Percentiles rank a stretch among this genome's conserved stretches.
These are phyloP conservation scores for Ammodytes marinus DNA, from an alignment of 2,113 vertebrate genomes.

Conservation along the genomic window DNA sequence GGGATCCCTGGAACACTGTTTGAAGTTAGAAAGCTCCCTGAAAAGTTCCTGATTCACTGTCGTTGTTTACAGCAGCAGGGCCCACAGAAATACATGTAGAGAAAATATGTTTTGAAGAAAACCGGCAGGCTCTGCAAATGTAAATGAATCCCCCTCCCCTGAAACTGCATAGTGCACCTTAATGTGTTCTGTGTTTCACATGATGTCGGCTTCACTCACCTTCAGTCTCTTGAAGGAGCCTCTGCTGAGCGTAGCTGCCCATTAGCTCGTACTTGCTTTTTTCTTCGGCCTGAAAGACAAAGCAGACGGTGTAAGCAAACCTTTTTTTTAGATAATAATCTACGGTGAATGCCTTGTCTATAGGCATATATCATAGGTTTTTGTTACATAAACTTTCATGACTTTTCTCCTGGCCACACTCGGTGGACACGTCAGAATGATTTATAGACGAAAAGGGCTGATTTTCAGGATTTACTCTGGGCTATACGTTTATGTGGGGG, in stretches of 20 bases:
- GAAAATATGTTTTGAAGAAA: too few relatives aligned
- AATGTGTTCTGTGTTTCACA: neutral
- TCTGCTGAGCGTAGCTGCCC: slow-evolving; percentile 75
- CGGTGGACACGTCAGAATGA: slow-evolving; percentile 18
- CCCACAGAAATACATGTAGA: too few relatives aligned
- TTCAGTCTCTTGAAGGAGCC: slow-evolving; percentile 70
- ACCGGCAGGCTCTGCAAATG: too few relatives aligned
- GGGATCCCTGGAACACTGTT: too few relatives aligned
- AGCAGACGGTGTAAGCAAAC: neutral
- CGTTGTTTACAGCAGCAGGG: too few relatives aligned
- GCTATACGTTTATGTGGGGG: neutral
- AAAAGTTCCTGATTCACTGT: too few relatives aligned
- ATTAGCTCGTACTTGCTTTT: slow-evolving; percentile 80
- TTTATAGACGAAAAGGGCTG: slow-evolving; percentile 12
- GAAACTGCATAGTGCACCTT: too few relatives aligned
- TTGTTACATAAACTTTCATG: slow-evolving; percentile 34
- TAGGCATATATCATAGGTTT: neutral
- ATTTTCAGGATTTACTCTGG: slow-evolving; percentile 18
- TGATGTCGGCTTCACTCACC: slow-evolving; percentile 67
- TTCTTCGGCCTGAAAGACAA: slow-evolving; percentile 76
- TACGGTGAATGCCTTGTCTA: neutral
- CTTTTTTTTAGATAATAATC: slow-evolving; percentile 5
- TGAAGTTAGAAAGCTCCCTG: too few relatives aligned
- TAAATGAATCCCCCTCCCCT: too few relatives aligned
- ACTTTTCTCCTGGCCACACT: slow-evolving; percentile 15